Evolutionary conservation across 2,113 vertebrate genomes (phyloP), one percentile per base, ranked within the genome.

Genomic region (Xiphias gladius): DNA sequence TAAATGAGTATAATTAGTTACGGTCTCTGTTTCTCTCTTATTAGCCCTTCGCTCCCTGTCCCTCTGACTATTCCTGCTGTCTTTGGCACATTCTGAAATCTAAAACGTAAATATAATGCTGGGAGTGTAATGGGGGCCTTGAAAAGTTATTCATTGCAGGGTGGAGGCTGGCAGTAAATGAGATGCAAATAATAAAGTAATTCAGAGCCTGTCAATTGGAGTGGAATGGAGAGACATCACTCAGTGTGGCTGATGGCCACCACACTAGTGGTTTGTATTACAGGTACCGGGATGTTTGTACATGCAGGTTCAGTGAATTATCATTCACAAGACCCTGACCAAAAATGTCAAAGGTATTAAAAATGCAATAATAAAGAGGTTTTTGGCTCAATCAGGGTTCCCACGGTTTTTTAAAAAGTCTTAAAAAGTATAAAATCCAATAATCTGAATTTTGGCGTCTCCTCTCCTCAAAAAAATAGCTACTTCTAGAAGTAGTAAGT

Each of bases 1-100:
- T 89, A 92, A 90, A 92, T 89, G 83, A 88, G 69, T 61, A 55
- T 84, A 90, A 89, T 90, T 89, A 89, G 77, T 62, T 57, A 67
- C 74, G 69, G 58, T 86, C 88, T 87, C 65, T 71, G 79, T 90
- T 85, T 76, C 75, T 76, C 80, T 83, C 75, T 57, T 72, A 88
- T 71, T 74, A 81, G 37, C 46, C 52, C 24, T 63, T 70, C 80
- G 67, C 50, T 76, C n/a, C 35, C 41, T 68, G 43, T 20, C 62
- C 20, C 19, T 67, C 22, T 64, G 62, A 63, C 74, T 35, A 7
- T 43, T 62, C 26, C 10, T 55, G 7, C 55, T 79, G 54, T 69
- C 16, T 30, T 75, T 71, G 35, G 19, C 35, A 65, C 11, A 66
- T 55, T 83, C 32, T 59, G 19, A 65, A 46, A 48, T 35, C 3